Evolutionary conservation across 2,797 vertebrate species (phyloP), one percentile per base, ranked within the genome.

Genomic region (Hippocampus kuda): DNA sequence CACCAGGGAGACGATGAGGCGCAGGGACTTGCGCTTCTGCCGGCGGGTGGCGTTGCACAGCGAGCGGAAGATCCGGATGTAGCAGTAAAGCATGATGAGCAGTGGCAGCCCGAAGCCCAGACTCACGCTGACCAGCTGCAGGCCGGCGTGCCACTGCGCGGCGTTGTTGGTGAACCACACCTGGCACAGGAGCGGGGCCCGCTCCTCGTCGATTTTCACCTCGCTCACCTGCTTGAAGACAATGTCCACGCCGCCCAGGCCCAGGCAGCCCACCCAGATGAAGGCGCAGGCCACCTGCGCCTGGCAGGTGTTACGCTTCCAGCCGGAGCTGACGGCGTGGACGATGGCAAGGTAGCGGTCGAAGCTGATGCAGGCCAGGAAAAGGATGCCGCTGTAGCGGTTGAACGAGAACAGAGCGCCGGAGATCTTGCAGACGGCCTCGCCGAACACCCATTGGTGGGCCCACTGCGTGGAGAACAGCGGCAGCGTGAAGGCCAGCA

Each of bases 281-380:
- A 88, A 0, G 1, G 75, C 72, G 9, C 92, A 92, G 2, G 82
- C 87, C 5, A 92, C 41, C 57, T 92, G 89, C 1, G 88, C 88
- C 24, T 92, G 91, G 69, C 84, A 86, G 38, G 86, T 86, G 70
- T 77, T 89, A 71, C 85, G 88, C 22, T 89, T 91, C 88, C 88
- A 92, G 62, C 87, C 80, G 0, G 88, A 81, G 48, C 86, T 86
- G 61, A 92, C 75, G 0, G 90, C 92, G 1, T 91, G 91, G 10
- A 93, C 92, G 1, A 94, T 92, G 67, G 91, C 90, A 74, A 94
- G 78, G 84, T 94, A 94, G 34, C 93, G 88, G 79, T 94, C 93
- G 1, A 93, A 87, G 79, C 92, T 93, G 79, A 94, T 90, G 87
- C 91, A 93, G 15, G 88, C 89, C 70, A 94, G 84, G 79, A 94